These are phyloP conservation scores for Deilephila porcellus DNA, from an alignment of 2,888 invertebrate genomes.

Conservation along the genomic window DNA sequence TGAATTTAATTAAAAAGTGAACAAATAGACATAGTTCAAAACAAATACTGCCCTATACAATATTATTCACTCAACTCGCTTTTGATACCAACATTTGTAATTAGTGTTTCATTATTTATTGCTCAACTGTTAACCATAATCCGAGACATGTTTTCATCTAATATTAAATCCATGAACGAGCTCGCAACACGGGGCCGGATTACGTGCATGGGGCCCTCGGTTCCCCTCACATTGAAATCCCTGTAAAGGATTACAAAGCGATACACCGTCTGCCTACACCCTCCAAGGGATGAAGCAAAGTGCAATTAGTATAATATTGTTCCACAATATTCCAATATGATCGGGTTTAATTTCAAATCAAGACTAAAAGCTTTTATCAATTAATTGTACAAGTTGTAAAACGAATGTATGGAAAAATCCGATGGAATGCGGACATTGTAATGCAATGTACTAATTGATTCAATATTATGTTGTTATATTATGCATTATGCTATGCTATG, in stretches of 20 bases:
- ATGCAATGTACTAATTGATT: too few relatives aligned
- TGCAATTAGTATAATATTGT: not conserved
- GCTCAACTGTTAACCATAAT: not conserved
- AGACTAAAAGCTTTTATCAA: too few relatives aligned
- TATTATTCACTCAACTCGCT: not conserved
- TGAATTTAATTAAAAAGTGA: too few relatives aligned
- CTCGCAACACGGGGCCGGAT: not conserved
- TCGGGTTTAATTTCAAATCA: too few relatives aligned
- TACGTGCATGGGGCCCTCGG: not conserved
- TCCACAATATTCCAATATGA: too few relatives aligned
- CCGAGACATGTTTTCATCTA: slow-evolving; percentile 3
- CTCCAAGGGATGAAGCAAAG: not conserved
- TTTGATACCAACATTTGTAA: not conserved
- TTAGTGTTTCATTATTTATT: slow-evolving; percentile 3
- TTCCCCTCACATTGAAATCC: not conserved
- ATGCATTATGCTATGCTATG: too few relatives aligned
- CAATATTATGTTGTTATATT: too few relatives aligned
- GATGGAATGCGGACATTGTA: too few relatives aligned
- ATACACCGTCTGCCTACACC: not conserved
- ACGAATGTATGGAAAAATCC: too few relatives aligned
- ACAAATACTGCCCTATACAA: not conserved
- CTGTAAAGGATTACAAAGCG: not conserved
- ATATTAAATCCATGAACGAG: slow-evolving; percentile 6
- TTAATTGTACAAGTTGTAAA: too few relatives aligned
- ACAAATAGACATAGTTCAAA: not conserved